Evolutionary conservation across 2,888 invertebrate species (phyloP), one percentile per base, ranked within the genome.

Genomic region (Chrysomela aeneicollis): DNA sequence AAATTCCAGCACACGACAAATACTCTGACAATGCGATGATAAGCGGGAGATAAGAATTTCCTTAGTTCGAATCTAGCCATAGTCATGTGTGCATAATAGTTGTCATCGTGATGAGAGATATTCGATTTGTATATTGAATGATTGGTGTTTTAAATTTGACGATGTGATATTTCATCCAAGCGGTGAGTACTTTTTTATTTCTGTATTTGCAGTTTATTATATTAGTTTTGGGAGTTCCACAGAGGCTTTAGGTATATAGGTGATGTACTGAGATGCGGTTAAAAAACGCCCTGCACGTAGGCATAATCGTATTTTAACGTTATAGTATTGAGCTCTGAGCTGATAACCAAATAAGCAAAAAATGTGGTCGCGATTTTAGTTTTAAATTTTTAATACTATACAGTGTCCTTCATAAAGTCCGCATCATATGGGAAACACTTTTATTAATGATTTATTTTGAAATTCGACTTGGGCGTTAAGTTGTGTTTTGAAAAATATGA

Each of bases 21-120:
- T 30, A 46, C 46, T 57, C 49, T 69, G 69, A 69, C 69, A 68
- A 64, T 66, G 57, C 6, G 26, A 54, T 66, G 72, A 72, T 72
- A 72, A 72, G 68, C 62, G 61, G 53, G 59, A 75, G 75, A 75
- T 75, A 75, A 75, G 69, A 67, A 63, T 71, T 75, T 75, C 75
- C 75, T 75, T 67, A 71, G 67, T 73, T 64, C 65, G 60, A 66
- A 62, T 68, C 61, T 59, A 55, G 59, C 53, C 47, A 47, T 47
- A 50, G 54, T 59, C 59, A 66, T 64, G 61, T 69, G 68, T 66
- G 61, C 37, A 46, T 63, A 62, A 59, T 5, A 63, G 55, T 61
- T 46, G 62, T 37, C 62, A 50, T 10, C 51, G 21, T 17, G 42
- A 17, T 32, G n/a, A 18, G 32, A 46, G 46, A 59, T 49, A 12